Evolutionary conservation across 2,888 invertebrate genomes (phyloP).

Genomic region (Luperina nickerlii): DNA sequence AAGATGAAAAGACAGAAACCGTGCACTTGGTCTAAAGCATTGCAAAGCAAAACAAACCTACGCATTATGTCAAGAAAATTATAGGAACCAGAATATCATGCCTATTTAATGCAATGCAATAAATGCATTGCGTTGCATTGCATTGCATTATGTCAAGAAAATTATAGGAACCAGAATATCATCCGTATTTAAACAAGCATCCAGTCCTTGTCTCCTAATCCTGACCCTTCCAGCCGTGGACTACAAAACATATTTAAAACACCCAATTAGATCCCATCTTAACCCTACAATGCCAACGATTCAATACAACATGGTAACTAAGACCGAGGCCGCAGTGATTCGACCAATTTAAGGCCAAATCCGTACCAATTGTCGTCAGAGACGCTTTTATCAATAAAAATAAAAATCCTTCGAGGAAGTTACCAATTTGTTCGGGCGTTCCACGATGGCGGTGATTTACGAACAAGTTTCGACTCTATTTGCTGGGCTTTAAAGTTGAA

Average conservation of each 20-base stretch:
- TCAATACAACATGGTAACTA: conserved; percentile 63
- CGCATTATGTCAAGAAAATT: neutral
- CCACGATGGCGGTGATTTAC: conserved; percentile 61
- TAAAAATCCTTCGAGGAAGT: conserved; percentile 88
- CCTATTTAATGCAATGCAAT: too few relatives aligned
- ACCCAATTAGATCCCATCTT: conserved; percentile 49
- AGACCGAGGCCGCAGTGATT: conserved; percentile 74
- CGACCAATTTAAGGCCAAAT: conserved; percentile 85
- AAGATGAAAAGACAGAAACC: neutral
- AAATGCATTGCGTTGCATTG: too few relatives aligned
- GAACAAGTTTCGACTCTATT: conserved; percentile 63
- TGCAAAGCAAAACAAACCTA: neutral
- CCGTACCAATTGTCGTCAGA: conserved; percentile 86
- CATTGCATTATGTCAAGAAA: neutral
- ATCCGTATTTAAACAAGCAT: neutral
- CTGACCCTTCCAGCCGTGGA: conserved; percentile 38
- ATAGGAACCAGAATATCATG: too few relatives aligned
- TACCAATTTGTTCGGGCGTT: conserved; percentile 83
- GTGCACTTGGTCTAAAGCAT: neutral
- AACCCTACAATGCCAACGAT: conserved; percentile 58
- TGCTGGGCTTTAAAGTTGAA: neutral
- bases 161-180: neutral
- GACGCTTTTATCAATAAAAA: conserved; percentile 89
- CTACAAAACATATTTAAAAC: conserved; percentile 38
- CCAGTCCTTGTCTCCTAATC: neutral